phyloP scores from a whole-genome alignment of 1,140 invertebrate species.

The Zaprionus davidi region DNA sequence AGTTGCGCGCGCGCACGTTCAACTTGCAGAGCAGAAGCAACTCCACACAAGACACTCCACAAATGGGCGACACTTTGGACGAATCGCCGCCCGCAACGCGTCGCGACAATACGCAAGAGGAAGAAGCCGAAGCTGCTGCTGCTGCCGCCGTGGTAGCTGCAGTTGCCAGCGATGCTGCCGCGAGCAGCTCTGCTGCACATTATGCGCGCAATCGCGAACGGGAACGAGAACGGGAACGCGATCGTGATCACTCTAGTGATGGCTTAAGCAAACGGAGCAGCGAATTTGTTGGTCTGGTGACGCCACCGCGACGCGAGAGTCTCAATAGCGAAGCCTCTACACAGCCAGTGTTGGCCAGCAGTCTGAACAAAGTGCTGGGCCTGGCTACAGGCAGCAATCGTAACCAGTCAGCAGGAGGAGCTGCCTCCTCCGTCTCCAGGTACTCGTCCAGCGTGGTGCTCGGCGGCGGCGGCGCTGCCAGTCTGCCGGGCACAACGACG shows the following conservation, averaged over 20 bases:
- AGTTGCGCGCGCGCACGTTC: constrained; percentile 19
- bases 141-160: background rate
- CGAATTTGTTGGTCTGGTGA: constrained; percentile 64
- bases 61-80: constrained; percentile 69
- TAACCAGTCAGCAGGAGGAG: constrained; percentile 22
- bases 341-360: constrained; percentile 37
- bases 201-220: constrained; percentile 50
- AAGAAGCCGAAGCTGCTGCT: background rate
- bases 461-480: constrained; percentile 39
- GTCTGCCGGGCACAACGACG: constrained; percentile 84
- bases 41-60: constrained; percentile 9
- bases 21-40: constrained; percentile 24
- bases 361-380: constrained; percentile 50
- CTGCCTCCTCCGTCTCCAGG: constrained; percentile 40
- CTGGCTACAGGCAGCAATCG: constrained; percentile 19
- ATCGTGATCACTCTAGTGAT: constrained; percentile 75
- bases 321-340: constrained; percentile 52
- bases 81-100: constrained; percentile 63
- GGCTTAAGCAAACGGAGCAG: constrained; percentile 56
- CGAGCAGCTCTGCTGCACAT: background rate
- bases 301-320: constrained; percentile 71
- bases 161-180: constrained; percentile 4
- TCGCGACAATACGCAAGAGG: constrained; percentile 60
- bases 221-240: constrained; percentile 44
- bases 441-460: constrained; percentile 76